These are phyloP conservation scores for Gibbula magus DNA, from an alignment of 2,888 invertebrate species.

Conservation along the genomic window DNA sequence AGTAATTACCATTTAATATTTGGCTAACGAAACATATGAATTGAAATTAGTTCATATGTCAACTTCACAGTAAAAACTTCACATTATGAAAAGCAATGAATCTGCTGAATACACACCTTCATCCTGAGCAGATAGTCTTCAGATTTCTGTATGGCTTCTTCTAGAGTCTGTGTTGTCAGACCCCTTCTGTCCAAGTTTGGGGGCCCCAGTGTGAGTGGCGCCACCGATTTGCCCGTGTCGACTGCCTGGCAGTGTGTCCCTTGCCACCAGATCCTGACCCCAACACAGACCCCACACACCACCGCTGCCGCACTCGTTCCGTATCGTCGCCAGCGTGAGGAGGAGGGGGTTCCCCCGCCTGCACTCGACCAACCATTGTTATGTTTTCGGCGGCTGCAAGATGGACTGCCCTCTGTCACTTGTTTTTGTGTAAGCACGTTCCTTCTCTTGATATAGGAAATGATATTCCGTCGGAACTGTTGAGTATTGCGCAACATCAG, in stretches of 20 bases:
- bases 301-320: not conserved
- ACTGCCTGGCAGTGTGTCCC: not conserved
- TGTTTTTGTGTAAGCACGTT: no score
- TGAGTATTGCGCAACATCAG: no score
- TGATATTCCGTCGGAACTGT: no score
- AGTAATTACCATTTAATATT: no score
- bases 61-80: no score
- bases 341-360: not conserved
- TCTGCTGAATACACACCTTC: constrained; percentile 38
- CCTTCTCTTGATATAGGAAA: no score
- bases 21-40: no score
- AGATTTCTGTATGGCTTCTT: constrained; percentile 43
- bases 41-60: no score
- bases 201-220: not conserved
- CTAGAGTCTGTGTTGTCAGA: not conserved
- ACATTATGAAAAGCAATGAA: not conserved
- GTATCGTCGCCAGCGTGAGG: not conserved
- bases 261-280: not conserved
- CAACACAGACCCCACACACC: not conserved
- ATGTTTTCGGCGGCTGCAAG: not conserved
- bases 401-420: no score
- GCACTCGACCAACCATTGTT: not conserved
- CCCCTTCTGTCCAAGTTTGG: not conserved
- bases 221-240: not conserved
- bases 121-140: constrained; percentile 46